Evolutionary conservation across 2,113 vertebrate genomes (phyloP), one percentile per base, ranked within the genome.

Genomic region (Vulpes lagopus): DNA sequence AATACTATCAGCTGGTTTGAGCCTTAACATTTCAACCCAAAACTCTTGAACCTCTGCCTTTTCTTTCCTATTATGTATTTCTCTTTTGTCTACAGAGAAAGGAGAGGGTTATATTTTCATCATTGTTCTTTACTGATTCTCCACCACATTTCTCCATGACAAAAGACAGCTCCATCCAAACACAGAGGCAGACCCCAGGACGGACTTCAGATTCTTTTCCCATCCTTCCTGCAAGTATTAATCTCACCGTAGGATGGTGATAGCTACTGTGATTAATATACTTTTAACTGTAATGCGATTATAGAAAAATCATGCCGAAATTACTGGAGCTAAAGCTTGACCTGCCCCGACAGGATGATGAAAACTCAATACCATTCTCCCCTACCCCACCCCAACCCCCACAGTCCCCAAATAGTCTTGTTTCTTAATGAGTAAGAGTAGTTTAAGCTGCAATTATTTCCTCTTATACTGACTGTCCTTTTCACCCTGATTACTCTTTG

Each of bases 391-490:
- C 91, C 91, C 78, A 78, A 17, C 97, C 97, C 81, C 96, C 65
- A 89, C 67, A 6, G 93, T 97, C 89, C 95, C 97, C 91, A 89
- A 96, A 98, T 89, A 96, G 95, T 97, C 97, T 97, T 98, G 98
- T 96, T 98, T 97, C 96, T 97, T 98, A 98, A 98, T 98, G 98
- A 98, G 97, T 79, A 96, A 95, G 97, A 97, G 97, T 97, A 95
- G 97, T 98, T 98, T 97, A 98, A 97, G 97, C 97, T 96, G 98
- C 97, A 98, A 98, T 98, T 98, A 98, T 98, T 98, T 97, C 97
- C 96, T 97, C 97, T 98, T 96, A 93, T 95, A 95, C 96, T 96
- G 98, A 97, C 98, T 98, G 98, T 98, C 98, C 97, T 98, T 98
- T 98, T 97, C 98, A 98, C 98, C 98, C 97, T 97, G 95, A 96